Evolutionary conservation across 2,797 vertebrate genomes (phyloP).

Genomic region (Urosaurus nigricauda): DNA sequence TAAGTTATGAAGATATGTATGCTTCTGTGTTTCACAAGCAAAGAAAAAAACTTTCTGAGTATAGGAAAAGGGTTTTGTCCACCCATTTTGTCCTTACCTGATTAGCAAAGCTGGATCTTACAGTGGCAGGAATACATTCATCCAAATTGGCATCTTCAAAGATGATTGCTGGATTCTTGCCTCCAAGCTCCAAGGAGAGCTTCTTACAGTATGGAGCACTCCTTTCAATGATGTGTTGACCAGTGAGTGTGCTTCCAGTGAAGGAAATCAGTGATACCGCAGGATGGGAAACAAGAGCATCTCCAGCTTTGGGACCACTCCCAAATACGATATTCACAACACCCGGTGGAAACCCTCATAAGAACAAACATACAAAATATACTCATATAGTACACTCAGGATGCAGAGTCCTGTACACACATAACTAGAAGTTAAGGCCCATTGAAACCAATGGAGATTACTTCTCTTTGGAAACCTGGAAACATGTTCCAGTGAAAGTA

Average conservation of each 20-base stretch:
- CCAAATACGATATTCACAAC: conserved; percentile 95
- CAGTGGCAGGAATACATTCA: conserved; percentile 87
- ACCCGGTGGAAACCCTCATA: conserved; percentile 89
- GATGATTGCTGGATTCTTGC: conserved; percentile 94
- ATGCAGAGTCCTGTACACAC: background rate
- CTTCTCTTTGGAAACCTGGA: background rate
- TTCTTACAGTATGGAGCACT: conserved; percentile 93
- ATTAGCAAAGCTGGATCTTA: conserved; percentile 95
- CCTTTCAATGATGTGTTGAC: conserved; percentile 85
- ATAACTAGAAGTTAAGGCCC: background rate
- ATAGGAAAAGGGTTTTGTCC: background rate
- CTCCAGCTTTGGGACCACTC: conserved; percentile 84
- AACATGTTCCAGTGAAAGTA: background rate
- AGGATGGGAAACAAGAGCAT: conserved; percentile 91
- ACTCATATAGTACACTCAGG: background rate
- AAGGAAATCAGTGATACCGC: conserved; percentile 93
- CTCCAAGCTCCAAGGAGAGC: conserved; percentile 93
- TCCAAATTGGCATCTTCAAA: conserved; percentile 93
- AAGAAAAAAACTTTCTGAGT: too few relatives aligned
- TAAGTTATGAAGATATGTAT: background rate
- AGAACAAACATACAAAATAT: conserved; percentile 29
- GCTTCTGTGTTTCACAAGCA: background rate
- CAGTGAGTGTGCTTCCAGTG: conserved; percentile 94
- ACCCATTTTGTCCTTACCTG: conserved; percentile 78
- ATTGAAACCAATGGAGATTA: background rate